Conservation (phyloP, 2,888 invertebrate genomes). For the Biston betularia region DNA sequence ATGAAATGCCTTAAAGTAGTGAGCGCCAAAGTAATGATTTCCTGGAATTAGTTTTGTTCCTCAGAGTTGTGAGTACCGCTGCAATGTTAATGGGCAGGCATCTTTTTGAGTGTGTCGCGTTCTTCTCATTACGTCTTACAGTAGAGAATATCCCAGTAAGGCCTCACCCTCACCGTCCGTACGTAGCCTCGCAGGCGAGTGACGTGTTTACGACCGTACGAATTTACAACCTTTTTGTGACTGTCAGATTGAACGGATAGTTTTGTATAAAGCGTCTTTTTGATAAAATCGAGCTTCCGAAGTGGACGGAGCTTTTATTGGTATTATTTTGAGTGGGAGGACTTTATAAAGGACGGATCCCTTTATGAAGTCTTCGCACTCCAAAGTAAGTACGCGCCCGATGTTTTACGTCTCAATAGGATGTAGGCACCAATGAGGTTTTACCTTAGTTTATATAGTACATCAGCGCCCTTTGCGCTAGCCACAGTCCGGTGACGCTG, state of each 20-base stretch:
- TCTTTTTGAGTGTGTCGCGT: too few species aligned
- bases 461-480: too few species aligned
- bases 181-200: slow-evolving; percentile 24
- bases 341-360: slow-evolving; percentile 11
- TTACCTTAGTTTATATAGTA: too few species aligned
- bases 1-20: too few species aligned
- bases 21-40: too few species aligned
- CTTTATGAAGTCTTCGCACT: slow-evolving; percentile 10
- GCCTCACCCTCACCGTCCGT: background rate
- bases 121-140: too few species aligned
- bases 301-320: slow-evolving; percentile 26
- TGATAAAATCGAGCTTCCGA: slow-evolving; percentile 35
- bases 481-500: too few species aligned
- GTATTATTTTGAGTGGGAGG: slow-evolving; percentile 25
- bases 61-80: too few species aligned
- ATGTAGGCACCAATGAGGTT: background rate
- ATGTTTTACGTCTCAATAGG: background rate
- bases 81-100: too few species aligned
- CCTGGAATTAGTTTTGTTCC: too few species aligned
- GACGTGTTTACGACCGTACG: slow-evolving; percentile 39
- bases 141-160: background rate
- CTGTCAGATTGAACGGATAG: slow-evolving; percentile 38
- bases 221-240: slow-evolving; percentile 42
- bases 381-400: slow-evolving; percentile 1
- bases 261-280: slow-evolving; percentile 39